phyloP scores from a whole-genome alignment of 2,797 vertebrate genomes.

The Ctenochaetus hawaiiensis region DNA sequence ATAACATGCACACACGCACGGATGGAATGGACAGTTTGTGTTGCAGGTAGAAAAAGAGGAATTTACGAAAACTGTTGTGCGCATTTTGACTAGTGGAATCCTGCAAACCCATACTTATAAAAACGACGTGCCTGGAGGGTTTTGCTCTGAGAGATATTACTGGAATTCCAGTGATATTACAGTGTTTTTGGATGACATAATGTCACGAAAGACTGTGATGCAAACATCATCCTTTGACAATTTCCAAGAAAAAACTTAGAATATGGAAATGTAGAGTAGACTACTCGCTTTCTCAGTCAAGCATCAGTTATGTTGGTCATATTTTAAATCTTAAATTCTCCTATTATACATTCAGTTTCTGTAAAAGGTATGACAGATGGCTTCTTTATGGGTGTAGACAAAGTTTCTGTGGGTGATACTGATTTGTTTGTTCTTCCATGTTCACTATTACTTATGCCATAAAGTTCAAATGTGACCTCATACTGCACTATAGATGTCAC shows the following conservation, averaged over 20 bases:
- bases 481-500: neutral
- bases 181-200: conserved; percentile 59
- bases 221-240: neutral
- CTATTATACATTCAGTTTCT: neutral
- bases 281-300: neutral
- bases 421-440: neutral
- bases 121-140: conserved; percentile 20
- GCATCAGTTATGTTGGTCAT: neutral
- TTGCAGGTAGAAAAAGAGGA: conserved; percentile 42
- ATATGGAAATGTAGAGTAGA: neutral
- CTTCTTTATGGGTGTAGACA: neutral
- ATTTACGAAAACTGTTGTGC: conserved; percentile 54
- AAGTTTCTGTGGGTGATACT: neutral
- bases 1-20: conserved; percentile 8
- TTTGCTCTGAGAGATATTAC: conserved; percentile 23
- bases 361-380: neutral
- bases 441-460: neutral
- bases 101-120: conserved; percentile 53
- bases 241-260: neutral
- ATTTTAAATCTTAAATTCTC: neutral
- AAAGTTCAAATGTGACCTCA: neutral
- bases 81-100: conserved; percentile 47
- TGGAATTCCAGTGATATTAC: conserved; percentile 38
- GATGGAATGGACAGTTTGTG: conserved; percentile 35
- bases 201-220: conserved; percentile 15